A percentile compares a stretch with the other conserved stretches of the same genome.
phyloP scores from a whole-genome alignment of 2,888 invertebrate genomes.

The Caenorhabditis sinica region DNA sequence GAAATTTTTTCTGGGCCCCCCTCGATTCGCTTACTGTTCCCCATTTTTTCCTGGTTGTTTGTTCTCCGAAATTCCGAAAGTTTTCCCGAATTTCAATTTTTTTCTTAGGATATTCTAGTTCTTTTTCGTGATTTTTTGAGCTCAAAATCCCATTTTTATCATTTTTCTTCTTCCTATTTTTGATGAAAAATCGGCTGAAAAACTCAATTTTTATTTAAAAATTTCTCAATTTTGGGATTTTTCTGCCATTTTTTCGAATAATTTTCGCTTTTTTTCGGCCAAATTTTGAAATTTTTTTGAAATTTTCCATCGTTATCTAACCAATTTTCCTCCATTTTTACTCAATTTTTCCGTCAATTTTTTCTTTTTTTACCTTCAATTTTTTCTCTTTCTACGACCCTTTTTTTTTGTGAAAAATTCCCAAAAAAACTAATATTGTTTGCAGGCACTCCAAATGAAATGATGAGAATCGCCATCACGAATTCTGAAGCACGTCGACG shows the following conservation, averaged over 20 bases:
- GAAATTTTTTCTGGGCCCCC: too few relatives aligned
- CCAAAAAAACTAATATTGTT: constrained; percentile 42
- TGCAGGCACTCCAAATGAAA: constrained; percentile 53
- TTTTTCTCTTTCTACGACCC: neutral
- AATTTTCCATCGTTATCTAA: neutral
- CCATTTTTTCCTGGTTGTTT: too few relatives aligned
- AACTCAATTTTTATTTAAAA: too few relatives aligned
- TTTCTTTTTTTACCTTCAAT: neutral
- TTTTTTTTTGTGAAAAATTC: constrained; percentile 3
- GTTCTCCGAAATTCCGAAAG: neutral
- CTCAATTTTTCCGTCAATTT: too few relatives aligned
- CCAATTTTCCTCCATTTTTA: constrained; percentile 10
- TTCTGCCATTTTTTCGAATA: too few relatives aligned
- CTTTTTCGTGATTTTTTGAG: neutral
- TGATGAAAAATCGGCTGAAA: too few relatives aligned
- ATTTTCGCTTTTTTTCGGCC: neutral
- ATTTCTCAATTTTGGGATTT: too few relatives aligned
- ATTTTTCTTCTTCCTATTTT: too few relatives aligned
- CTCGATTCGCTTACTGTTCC: too few relatives aligned
- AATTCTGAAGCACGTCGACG: constrained; percentile 13
- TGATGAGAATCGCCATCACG: constrained; percentile 49
- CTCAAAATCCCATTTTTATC: neutral
- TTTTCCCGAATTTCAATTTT: neutral
- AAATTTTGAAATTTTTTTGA: neutral
- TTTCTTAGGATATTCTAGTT: too few relatives aligned